A percentile compares a stretch with the other conserved stretches of the same genome.
Evolutionary conservation across 53 echinoderm and acorn worm genomes (phyloP).

Genomic region (Holothuria scabra): DNA sequence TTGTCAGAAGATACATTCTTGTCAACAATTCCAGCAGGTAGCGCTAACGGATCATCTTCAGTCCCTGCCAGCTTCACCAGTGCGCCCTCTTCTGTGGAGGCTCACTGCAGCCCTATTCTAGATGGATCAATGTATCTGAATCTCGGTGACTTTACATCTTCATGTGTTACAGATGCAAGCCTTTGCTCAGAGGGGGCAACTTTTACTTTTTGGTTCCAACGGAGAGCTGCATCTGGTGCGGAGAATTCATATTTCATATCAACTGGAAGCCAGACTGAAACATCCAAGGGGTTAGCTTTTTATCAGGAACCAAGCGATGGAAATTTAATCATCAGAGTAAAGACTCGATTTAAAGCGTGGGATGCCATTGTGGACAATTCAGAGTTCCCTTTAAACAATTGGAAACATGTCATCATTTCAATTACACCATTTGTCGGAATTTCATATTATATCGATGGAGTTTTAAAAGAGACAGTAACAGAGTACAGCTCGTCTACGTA

Average conservation of each 20-base stretch:
- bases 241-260: background rate
- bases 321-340: constrained; percentile 1
- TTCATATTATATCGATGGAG: background rate
- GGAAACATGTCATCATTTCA: background rate
- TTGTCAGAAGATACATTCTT: background rate
- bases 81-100: background rate
- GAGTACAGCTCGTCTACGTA: background rate
- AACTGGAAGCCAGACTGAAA: constrained; percentile 20
- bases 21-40: background rate
- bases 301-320: background rate
- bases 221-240: too few species aligned
- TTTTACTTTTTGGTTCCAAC: constrained; percentile 30
- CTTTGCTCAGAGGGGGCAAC: background rate
- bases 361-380: background rate
- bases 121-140: background rate
- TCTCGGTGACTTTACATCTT: background rate
- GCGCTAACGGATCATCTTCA: background rate
- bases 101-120: background rate
- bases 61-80: background rate
- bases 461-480: background rate
- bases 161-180: constrained; percentile 28
- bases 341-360: constrained; percentile 9
- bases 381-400: background rate
- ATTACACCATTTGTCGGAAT: constrained; percentile 5
- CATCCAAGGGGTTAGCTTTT: constrained; percentile 8